These are phyloP conservation scores for Leptopilina drosophilae DNA, from an alignment of 2,888 invertebrate genomes.

Conservation along the genomic window DNA sequence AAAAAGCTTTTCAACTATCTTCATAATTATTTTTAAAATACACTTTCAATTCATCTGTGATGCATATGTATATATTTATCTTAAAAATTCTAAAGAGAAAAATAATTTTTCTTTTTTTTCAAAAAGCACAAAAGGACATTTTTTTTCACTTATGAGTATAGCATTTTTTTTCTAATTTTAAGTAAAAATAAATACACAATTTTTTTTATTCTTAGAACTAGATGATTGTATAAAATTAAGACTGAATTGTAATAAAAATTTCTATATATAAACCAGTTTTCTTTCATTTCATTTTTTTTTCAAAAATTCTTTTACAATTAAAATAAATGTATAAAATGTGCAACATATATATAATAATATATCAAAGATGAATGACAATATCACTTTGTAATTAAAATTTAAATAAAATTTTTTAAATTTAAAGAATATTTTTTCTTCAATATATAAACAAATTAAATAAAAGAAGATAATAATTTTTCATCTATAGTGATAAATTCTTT, in stretches of 20 bases:
- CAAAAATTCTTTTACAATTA: conserved; percentile 22
- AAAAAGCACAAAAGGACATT: conserved; percentile 25
- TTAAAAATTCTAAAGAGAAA: conserved; percentile 3
- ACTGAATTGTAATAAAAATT: conserved; percentile 23
- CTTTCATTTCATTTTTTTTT: background rate
- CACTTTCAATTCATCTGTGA: conserved; percentile 7
- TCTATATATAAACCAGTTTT: conserved; percentile 4
- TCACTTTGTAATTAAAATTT: background rate
- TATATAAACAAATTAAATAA: conserved; percentile 4
- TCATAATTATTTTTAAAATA: conserved; percentile 20
- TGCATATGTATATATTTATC: background rate
- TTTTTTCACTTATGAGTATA: background rate
- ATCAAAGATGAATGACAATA: background rate
- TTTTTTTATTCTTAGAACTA: conserved; percentile 12
- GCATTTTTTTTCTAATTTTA: background rate
- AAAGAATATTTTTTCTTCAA: background rate
- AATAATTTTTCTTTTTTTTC: background rate
- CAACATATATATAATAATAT: background rate
- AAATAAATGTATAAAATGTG: conserved; percentile 22
- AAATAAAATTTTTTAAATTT: background rate
- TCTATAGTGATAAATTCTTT: background rate
- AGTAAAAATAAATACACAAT: conserved; percentile 32
- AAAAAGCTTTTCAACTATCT: background rate
- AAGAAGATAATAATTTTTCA: background rate
- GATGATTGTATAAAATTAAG: conserved; percentile 34